Evolutionary conservation across 1,140 invertebrate species (phyloP).

Genomic region (Megalonaias nervosa): DNA sequence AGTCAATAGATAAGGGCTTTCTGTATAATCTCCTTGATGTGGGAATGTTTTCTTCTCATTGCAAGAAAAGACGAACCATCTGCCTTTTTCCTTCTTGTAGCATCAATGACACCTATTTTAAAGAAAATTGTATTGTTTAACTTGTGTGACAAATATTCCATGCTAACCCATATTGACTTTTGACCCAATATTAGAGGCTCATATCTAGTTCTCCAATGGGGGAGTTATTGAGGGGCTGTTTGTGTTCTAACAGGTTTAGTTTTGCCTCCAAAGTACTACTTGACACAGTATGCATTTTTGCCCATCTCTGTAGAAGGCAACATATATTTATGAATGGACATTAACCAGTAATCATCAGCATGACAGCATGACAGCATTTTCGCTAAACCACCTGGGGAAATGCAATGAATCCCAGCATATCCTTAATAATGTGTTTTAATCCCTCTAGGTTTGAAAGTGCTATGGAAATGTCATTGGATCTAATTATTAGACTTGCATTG

Average conservation of each 20-base stretch:
- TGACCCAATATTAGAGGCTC: not conserved
- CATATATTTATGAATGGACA: too few species aligned
- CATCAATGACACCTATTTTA: not conserved
- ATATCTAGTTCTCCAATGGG: not conserved
- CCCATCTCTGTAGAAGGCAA: too few species aligned
- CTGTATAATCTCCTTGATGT: not conserved
- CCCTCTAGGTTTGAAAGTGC: too few species aligned
- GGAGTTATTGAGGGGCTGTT: not conserved
- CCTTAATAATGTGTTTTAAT: too few species aligned
- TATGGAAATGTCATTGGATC: too few species aligned
- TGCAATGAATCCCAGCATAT: too few species aligned
- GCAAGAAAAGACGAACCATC: not conserved
- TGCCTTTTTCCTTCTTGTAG: conserved; percentile 10
- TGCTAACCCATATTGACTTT: not conserved
- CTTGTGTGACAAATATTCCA: not conserved
- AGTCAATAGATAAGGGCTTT: not conserved
- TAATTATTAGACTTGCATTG: too few species aligned
- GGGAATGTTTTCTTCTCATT: conserved; percentile 11
- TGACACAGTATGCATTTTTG: too few species aligned
- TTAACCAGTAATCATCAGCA: too few species aligned
- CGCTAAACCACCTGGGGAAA: too few species aligned
- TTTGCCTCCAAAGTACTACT: too few species aligned
- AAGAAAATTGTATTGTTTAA: not conserved
- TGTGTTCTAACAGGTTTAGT: not conserved
- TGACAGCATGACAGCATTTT: too few species aligned